Conservation (phyloP, 2,888 invertebrate genomes). For the Drosophila kambysellisi region DNA sequence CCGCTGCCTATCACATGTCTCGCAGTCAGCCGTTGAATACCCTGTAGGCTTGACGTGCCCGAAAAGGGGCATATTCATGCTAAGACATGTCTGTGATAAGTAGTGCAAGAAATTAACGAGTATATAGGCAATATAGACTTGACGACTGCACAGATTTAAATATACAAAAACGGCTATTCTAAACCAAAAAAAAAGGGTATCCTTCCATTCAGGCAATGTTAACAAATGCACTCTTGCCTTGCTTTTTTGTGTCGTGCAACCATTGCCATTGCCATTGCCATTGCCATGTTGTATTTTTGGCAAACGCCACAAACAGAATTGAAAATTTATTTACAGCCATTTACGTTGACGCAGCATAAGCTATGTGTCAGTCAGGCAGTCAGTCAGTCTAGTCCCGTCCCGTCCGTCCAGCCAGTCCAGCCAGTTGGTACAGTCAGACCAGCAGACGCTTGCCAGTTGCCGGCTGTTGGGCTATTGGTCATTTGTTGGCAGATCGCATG, state of each 20-base stretch:
- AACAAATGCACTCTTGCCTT: not conserved
- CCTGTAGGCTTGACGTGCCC: not conserved
- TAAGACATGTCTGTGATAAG: not conserved
- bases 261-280: constrained; percentile 47
- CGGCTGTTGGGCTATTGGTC: constrained; percentile 36
- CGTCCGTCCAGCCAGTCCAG: not conserved
- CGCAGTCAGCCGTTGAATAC: constrained; percentile 37
- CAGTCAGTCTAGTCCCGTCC: constrained; percentile 9
- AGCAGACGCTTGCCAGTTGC: constrained; percentile 17
- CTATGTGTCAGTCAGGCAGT: constrained; percentile 74
- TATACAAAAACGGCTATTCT: not conserved
- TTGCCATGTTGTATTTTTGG: constrained; percentile 62
- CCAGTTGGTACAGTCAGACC: constrained; percentile 6
- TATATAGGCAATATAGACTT: not conserved
- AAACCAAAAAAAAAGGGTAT: not conserved
- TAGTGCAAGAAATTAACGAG: not conserved
- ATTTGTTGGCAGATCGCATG: constrained; percentile 46
- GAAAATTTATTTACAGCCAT: constrained; percentile 80
- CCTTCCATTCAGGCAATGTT: no score
- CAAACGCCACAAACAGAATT: constrained; percentile 77
- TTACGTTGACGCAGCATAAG: constrained; percentile 78
- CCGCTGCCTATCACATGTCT: constrained; percentile 72
- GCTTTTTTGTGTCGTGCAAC: constrained; percentile 20
- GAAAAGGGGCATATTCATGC: not conserved
- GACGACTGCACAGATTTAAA: not conserved